Evolutionary conservation across 2,113 vertebrate genomes (phyloP).

Genomic region (Bujurquina vittata): DNA sequence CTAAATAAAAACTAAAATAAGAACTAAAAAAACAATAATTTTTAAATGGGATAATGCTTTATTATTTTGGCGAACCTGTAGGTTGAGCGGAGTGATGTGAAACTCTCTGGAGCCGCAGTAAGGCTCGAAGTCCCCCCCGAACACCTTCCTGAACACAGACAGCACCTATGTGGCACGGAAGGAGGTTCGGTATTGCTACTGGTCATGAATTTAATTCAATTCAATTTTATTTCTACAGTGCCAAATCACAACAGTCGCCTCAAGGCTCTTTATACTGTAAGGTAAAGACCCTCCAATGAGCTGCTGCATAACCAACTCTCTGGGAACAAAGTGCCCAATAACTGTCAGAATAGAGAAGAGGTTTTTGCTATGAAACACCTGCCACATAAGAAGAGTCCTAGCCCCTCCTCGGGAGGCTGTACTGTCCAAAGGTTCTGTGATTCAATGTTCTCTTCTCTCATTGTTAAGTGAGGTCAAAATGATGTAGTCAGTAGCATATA

Average conservation of each 20-base stretch:
- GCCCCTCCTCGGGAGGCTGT: no score
- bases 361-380: background rate
- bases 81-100: constrained; percentile 89
- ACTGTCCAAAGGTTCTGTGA: background rate
- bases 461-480: background rate
- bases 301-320: background rate
- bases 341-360: background rate
- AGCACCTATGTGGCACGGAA: constrained; percentile 80
- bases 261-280: no score
- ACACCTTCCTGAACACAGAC: constrained; percentile 86
- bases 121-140: constrained; percentile 82
- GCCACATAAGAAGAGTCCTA: background rate
- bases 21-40: background rate
- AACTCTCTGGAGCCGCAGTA: constrained; percentile 89
- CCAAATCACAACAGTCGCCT: no score
- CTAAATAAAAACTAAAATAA: background rate
- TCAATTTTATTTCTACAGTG: no score
- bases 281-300: no score
- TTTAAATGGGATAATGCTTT: no score
- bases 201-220: background rate
- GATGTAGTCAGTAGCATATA: background rate
- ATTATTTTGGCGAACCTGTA: constrained; percentile 86
- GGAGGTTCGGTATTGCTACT: background rate
- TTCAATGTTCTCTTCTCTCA: background rate
- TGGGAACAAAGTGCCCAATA: background rate